Percentiles rank a stretch among this genome's conserved stretches.
phyloP scores from a whole-genome alignment of 2,113 vertebrate species.

The Triplophysa tibetana region DNA sequence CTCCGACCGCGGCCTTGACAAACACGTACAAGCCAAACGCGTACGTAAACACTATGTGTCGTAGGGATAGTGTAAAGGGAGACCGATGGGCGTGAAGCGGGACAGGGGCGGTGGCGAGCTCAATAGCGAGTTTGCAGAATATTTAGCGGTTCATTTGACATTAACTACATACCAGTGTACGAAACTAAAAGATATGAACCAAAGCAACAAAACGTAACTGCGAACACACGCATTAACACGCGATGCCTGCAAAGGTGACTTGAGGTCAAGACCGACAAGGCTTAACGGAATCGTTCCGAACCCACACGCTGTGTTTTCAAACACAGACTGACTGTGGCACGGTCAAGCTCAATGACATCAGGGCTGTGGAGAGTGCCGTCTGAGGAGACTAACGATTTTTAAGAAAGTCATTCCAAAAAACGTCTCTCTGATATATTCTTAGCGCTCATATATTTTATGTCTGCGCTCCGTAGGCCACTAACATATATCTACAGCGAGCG shows the following conservation, averaged over 20 bases:
- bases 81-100: conserved; percentile 5
- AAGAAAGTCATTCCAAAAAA: conserved; percentile 50
- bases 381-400: conserved; percentile 51
- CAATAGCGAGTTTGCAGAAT: background rate
- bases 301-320: conserved; percentile 30
- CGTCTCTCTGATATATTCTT: conserved; percentile 34
- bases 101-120: background rate
- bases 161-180: no score
- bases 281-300: conserved; percentile 17
- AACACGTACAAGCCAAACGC: conserved; percentile 40
- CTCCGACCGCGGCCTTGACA: conserved; percentile 45
- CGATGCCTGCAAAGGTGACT: conserved; percentile 2
- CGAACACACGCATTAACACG: background rate
- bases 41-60: conserved; percentile 20
- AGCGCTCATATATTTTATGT: conserved; percentile 9
- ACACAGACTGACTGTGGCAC: conserved; percentile 44
- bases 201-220: no score
- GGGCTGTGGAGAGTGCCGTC: conserved; percentile 48
- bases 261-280: conserved; percentile 45
- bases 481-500: background rate
- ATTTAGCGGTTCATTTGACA: background rate
- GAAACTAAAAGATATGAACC: no score
- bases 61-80: conserved; percentile 14
- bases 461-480: background rate
- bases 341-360: conserved; percentile 49